A percentile compares a stretch with the other conserved stretches of the same genome.
Evolutionary conservation across 2,113 vertebrate genomes (phyloP).

Genomic region (Trinectes maculatus): DNA sequence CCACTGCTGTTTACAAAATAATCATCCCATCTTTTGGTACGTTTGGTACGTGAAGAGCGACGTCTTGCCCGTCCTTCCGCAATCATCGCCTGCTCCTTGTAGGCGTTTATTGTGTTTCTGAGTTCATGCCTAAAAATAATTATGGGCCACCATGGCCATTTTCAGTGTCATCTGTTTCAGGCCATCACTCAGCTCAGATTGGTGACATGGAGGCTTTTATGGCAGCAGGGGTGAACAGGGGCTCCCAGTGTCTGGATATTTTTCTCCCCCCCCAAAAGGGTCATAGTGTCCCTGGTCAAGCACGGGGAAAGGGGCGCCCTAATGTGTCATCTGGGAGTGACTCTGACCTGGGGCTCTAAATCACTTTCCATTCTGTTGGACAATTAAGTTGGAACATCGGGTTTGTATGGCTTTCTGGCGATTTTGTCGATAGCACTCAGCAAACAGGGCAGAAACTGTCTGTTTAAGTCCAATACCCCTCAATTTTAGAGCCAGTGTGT

Average conservation of each 20-base stretch:
- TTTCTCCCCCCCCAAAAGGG: constrained; percentile 54
- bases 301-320: constrained; percentile 31
- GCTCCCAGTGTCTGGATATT: constrained; percentile 42
- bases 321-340: constrained; percentile 69
- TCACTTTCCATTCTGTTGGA: constrained; percentile 71
- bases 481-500: constrained; percentile 28
- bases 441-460: constrained; percentile 26
- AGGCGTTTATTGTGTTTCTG: constrained; percentile 15
- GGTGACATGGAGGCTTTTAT: constrained; percentile 61
- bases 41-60: background rate
- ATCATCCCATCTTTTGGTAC: background rate
- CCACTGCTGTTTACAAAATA: constrained; percentile 11
- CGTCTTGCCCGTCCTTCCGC: background rate
- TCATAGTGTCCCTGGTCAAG: constrained; percentile 49
- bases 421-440: constrained; percentile 64
- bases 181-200: constrained; percentile 50
- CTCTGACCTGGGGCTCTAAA: constrained; percentile 69
- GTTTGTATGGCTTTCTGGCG: constrained; percentile 46
- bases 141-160: constrained; percentile 10
- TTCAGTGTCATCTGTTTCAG: constrained; percentile 39
- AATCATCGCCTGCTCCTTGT: constrained; percentile 16
- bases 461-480: constrained; percentile 37
- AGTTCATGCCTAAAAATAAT: constrained; percentile 29
- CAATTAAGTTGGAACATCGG: constrained; percentile 66
- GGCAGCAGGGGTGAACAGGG: constrained; percentile 27